These are phyloP conservation scores for Agapetus fuscipes DNA, from an alignment of 2,888 invertebrate species.

Conservation along the genomic window DNA sequence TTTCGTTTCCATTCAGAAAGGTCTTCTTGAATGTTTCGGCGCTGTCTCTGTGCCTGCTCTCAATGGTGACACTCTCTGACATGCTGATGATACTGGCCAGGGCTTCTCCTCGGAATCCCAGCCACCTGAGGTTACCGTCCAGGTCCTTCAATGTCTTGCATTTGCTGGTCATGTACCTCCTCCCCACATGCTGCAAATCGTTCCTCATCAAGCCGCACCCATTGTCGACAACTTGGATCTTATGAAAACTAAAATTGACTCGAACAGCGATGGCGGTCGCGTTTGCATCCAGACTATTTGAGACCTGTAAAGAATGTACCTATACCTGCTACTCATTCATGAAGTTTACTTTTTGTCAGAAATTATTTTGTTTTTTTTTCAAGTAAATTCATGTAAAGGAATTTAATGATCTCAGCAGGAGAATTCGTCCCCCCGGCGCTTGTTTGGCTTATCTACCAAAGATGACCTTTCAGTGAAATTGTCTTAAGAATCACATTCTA, in stretches of 20 bases:
- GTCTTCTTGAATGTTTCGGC: constrained; percentile 48
- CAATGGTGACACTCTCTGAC: constrained; percentile 48
- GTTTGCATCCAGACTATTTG: constrained; percentile 61
- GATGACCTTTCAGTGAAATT: too few species aligned
- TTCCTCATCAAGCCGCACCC: constrained; percentile 53
- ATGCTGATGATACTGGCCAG: constrained; percentile 52
- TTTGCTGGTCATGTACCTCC: constrained; percentile 57
- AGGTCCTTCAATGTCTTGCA: constrained; percentile 43
- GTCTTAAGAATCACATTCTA: too few species aligned
- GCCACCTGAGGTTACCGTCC: constrained; percentile 41
- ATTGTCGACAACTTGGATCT: constrained; percentile 69
- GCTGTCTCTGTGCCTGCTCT: constrained; percentile 38
- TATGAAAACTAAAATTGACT: constrained; percentile 47
- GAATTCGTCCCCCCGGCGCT: too few species aligned
- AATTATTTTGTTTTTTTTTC: too few species aligned
- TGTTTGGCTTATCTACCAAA: too few species aligned
- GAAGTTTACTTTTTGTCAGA: too few species aligned
- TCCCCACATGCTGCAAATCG: constrained; percentile 49
- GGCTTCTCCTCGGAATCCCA: constrained; percentile 62
- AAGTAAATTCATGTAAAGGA: too few species aligned
- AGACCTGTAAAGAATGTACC: constrained; percentile 44
- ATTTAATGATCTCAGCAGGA: too few species aligned
- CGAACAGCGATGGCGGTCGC: constrained; percentile 61
- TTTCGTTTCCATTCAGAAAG: constrained; percentile 40
- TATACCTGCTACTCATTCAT: too few species aligned